Evolutionary conservation across 2,113 vertebrate genomes (phyloP).

Genomic region (Hystrix cristata): DNA sequence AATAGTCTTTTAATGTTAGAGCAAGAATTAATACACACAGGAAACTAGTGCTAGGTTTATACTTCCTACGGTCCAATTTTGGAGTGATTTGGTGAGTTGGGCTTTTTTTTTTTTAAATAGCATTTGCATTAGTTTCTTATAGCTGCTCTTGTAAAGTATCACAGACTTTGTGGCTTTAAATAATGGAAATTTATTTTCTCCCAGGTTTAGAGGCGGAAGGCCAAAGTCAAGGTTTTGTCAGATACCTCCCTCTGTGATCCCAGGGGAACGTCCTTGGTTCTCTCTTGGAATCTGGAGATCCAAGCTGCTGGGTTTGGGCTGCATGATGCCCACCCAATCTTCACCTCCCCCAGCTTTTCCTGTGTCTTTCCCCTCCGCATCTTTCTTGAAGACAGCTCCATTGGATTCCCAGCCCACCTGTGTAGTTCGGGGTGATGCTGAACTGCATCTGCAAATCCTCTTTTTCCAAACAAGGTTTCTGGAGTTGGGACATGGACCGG

Average conservation of each 20-base stretch:
- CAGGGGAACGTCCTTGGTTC: not conserved
- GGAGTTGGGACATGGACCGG: not conserved
- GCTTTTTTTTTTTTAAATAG: not conserved
- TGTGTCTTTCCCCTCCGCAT: not conserved
- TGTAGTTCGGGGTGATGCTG: not conserved
- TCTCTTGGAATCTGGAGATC: not conserved
- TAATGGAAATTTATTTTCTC: not conserved
- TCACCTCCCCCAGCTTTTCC: not conserved
- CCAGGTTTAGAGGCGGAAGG: not conserved
- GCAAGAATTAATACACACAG: conserved; percentile 8
- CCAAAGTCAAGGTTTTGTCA: not conserved
- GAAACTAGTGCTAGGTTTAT: not conserved
- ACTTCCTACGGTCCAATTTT: not conserved
- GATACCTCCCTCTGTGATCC: not conserved
- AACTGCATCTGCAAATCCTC: not conserved
- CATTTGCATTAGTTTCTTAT: not conserved
- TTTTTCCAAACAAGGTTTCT: not conserved
- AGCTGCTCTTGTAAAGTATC: not conserved
- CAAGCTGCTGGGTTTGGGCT: no score
- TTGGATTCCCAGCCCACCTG: not conserved
- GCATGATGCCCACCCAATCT: fast-evolving
- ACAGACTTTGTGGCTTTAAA: not conserved
- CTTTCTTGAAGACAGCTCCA: no score
- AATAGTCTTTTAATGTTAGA: conserved; percentile 49
- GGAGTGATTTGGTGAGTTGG: not conserved